Evolutionary conservation across 2,888 invertebrate genomes (phyloP).

Genomic region (Byasa hedistus): DNA sequence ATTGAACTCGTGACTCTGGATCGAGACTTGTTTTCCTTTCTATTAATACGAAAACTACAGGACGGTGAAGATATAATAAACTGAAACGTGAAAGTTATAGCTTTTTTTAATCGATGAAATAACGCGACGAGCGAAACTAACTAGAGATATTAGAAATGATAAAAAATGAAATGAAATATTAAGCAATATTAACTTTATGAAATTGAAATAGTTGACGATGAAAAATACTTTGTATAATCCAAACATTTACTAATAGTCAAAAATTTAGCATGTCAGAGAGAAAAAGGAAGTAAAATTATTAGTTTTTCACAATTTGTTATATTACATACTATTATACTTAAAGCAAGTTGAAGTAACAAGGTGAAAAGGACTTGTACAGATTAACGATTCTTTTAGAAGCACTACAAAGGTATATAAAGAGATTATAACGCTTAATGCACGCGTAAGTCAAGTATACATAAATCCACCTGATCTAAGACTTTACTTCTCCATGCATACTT

Average conservation of each 20-base stretch:
- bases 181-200: too few relatives aligned
- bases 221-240: too few relatives aligned
- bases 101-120: too few relatives aligned
- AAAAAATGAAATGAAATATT: too few relatives aligned
- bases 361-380: constrained; percentile 21
- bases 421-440: constrained; percentile 19
- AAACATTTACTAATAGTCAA: too few relatives aligned
- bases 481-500: neutral
- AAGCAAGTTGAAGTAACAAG: constrained; percentile 16
- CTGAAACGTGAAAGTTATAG: too few relatives aligned
- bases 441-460: constrained; percentile 1
- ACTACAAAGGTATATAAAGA: constrained; percentile 18
- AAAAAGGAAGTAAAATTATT: too few relatives aligned
- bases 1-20: constrained; percentile 28
- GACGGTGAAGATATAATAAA: neutral
- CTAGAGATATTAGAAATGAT: too few relatives aligned
- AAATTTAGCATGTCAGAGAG: too few relatives aligned
- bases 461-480: constrained; percentile 2
- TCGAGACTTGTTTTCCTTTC: neutral
- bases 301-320: too few relatives aligned
- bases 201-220: too few relatives aligned
- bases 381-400: constrained; percentile 23
- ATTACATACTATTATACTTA: constrained; percentile 27
- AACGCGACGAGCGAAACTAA: too few relatives aligned
- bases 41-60: neutral